Conservation (phyloP, 2,797 vertebrate genomes). For the Halcyon badia region DNA sequence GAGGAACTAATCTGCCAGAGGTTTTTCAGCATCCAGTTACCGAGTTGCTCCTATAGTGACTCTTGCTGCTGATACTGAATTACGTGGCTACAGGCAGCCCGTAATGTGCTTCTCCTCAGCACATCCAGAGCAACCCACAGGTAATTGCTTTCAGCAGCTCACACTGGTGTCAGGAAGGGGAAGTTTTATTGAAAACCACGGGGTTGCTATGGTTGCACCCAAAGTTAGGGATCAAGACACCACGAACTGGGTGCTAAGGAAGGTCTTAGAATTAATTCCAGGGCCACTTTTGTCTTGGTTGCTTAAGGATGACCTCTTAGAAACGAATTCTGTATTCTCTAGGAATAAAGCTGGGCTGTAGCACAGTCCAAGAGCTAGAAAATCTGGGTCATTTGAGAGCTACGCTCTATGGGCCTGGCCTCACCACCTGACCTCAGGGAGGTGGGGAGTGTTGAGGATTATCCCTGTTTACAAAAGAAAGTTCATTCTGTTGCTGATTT, state of each 20-base stretch:
- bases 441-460: background rate
- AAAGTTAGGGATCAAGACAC: accelerated
- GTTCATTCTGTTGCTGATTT: background rate
- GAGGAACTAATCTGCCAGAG: slow-evolving; percentile 16
- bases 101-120: background rate
- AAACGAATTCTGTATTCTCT: background rate
- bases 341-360: background rate
- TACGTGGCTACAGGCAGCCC: background rate
- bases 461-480: background rate
- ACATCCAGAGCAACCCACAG: background rate
- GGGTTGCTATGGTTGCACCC: background rate
- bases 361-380: background rate
- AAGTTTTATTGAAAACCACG: background rate
- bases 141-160: background rate
- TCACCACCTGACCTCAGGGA: background rate
- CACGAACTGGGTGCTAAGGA: background rate
- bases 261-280: background rate
- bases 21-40: background rate
- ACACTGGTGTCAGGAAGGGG: background rate
- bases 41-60: background rate
- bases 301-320: background rate
- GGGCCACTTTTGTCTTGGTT: background rate
- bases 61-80: background rate
- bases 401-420: background rate
- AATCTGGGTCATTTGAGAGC: background rate